Conservation (phyloP, 2,113 vertebrate genomes). For the Gymnorhina tibicen region DNA sequence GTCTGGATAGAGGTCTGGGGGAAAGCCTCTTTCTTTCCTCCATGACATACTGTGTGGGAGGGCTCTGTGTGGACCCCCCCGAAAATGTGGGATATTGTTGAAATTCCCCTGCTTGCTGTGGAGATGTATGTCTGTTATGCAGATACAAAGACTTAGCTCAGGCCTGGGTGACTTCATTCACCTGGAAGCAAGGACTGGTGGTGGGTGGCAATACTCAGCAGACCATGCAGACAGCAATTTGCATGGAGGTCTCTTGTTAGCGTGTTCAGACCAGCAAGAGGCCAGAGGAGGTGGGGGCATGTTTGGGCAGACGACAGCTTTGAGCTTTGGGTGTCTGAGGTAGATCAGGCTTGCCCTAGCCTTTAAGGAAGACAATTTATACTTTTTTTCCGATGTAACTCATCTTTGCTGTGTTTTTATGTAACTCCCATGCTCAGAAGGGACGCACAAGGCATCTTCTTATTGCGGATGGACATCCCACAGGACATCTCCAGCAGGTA, state of each 20-base stretch:
- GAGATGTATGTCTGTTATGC: neutral
- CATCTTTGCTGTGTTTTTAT: neutral
- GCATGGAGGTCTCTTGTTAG: neutral
- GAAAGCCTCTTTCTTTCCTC: neutral
- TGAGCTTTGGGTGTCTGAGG: neutral
- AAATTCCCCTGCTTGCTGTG: neutral
- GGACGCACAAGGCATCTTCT: neutral
- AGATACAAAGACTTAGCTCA: neutral
- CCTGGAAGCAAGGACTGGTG: neutral
- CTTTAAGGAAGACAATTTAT: neutral
- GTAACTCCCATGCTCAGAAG: neutral
- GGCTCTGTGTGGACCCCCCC: neutral
- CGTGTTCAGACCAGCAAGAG: neutral
- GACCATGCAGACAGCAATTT: neutral
- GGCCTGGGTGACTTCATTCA: neutral
- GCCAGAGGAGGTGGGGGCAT: neutral
- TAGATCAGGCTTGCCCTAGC: neutral
- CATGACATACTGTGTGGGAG: fast-evolving
- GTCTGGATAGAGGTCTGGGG: neutral
- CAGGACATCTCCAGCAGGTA: neutral
- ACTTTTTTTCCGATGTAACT: neutral
- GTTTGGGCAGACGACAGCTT: neutral
- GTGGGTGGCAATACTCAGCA: neutral
- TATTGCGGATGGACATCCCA: neutral
- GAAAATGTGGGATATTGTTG: neutral